A percentile compares a stretch with the other conserved stretches of the same genome.
Evolutionary conservation across 64 coral and sea anemone species (phyloP).

Genomic region (Porites lutea): DNA sequence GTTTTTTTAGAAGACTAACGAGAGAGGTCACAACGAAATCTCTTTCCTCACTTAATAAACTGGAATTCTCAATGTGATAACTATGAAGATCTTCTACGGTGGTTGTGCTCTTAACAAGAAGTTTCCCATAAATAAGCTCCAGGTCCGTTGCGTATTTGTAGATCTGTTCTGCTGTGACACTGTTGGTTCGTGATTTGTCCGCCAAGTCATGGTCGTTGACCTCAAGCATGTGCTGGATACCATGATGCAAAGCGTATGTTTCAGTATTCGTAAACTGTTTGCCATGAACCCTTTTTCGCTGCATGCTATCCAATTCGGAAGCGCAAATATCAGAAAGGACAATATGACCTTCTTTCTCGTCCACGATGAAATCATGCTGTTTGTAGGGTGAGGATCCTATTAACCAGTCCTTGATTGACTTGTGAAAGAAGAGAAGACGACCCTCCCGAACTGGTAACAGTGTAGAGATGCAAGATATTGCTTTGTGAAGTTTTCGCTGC

Average conservation of each 20-base stretch:
- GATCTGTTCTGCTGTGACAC: background rate
- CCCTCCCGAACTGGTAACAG: slow-evolving; percentile 25
- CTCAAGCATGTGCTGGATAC: background rate
- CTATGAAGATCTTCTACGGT: background rate
- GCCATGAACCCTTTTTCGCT: background rate
- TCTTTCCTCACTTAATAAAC: background rate
- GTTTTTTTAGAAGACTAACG: background rate
- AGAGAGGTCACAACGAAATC: background rate
- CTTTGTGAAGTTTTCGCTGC: background rate
- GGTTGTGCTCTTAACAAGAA: background rate
- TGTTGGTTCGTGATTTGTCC: background rate
- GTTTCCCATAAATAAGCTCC: background rate
- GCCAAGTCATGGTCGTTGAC: background rate
- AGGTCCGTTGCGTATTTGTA: background rate
- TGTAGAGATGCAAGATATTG: background rate
- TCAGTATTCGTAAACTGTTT: background rate
- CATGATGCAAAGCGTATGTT: background rate
- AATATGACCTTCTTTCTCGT: background rate
- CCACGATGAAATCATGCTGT: slow-evolving; percentile 31
- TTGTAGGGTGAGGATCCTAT: background rate
- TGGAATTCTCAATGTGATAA: background rate
- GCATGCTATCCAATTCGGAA: background rate
- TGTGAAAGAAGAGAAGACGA: slow-evolving; percentile 21
- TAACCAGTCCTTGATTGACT: slow-evolving; percentile 36
- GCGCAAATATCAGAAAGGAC: background rate